Evolutionary conservation across 2,888 invertebrate species (phyloP).

Genomic region (Andrena marginata): DNA sequence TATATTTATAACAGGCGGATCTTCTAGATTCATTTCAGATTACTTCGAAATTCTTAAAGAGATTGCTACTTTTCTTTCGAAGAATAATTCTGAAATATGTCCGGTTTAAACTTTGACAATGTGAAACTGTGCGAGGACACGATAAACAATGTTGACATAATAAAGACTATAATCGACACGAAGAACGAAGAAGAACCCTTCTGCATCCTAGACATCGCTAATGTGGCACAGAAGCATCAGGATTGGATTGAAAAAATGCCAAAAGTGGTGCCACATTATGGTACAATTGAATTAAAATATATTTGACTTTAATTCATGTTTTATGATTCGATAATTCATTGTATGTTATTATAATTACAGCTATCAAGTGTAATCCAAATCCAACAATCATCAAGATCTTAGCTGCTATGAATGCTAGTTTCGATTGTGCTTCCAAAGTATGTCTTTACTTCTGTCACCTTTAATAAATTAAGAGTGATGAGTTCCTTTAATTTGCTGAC

Average conservation of each 20-base stretch:
- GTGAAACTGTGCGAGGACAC: slow-evolving; percentile 74
- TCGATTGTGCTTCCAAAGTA: slow-evolving; percentile 88
- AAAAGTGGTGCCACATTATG: slow-evolving; percentile 79
- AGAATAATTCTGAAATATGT: slow-evolving; percentile 25
- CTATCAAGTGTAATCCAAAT: slow-evolving; percentile 89
- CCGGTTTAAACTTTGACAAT: slow-evolving; percentile 60
- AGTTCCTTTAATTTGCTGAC: background rate
- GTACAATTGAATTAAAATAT: slow-evolving; percentile 57
- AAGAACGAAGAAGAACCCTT: slow-evolving; percentile 78
- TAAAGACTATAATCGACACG: slow-evolving; percentile 72
- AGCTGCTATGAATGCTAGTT: slow-evolving; percentile 87
- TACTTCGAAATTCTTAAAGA: too few species aligned
- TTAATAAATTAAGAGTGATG: background rate
- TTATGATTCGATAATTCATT: background rate
- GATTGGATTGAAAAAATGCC: slow-evolving; percentile 81
- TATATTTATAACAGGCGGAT: slow-evolving; percentile 13
- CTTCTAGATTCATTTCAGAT: slow-evolving; percentile 16
- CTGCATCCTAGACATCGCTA: slow-evolving; percentile 77
- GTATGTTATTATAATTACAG: slow-evolving; percentile 73
- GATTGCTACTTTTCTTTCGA: background rate
- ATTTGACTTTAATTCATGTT: background rate
- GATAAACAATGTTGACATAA: slow-evolving; percentile 70
- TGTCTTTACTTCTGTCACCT: background rate
- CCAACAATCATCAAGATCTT: slow-evolving; percentile 84
- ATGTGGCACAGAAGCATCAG: slow-evolving; percentile 76